Evolutionary conservation across 2,113 vertebrate genomes (phyloP).

Genomic region (Osmerus eperlanus): DNA sequence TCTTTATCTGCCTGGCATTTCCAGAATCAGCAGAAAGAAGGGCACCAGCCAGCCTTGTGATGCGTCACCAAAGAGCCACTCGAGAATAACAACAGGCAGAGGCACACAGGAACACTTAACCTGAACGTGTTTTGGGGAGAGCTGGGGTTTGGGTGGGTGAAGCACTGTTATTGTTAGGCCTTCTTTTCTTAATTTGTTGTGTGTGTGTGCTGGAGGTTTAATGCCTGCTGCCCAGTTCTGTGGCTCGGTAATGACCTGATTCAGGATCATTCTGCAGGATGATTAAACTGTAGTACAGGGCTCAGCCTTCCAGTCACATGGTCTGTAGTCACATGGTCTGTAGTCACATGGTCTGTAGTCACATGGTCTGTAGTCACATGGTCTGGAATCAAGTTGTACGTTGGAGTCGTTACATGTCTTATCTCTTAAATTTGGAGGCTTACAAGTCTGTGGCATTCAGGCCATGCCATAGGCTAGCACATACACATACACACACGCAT

Average conservation of each 20-base stretch:
- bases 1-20: constrained; percentile 71
- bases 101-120: constrained; percentile 39
- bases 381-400: constrained; percentile 20
- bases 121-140: constrained; percentile 43
- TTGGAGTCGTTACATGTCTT: constrained; percentile 18
- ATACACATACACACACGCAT: too few relatives aligned
- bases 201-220: constrained; percentile 14
- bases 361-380: background rate
- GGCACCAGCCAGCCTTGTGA: constrained; percentile 45
- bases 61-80: constrained; percentile 53
- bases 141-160: too few relatives aligned
- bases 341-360: constrained; percentile 32
- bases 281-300: constrained; percentile 44
- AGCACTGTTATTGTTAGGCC: constrained; percentile 40
- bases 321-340: background rate
- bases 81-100: constrained; percentile 47
- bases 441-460: too few relatives aligned
- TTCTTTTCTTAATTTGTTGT: constrained; percentile 50
- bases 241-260: constrained; percentile 47
- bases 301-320: constrained; percentile 2
- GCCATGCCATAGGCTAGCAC: too few relatives aligned
- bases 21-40: constrained; percentile 39
- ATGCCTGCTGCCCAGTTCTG: constrained; percentile 20
- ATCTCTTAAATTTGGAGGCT: background rate
- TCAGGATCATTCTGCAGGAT: constrained; percentile 30